Evolutionary conservation across 2,113 vertebrate genomes (phyloP), one percentile per base, ranked within the genome.

Genomic region (Halcyon senegalensis): DNA sequence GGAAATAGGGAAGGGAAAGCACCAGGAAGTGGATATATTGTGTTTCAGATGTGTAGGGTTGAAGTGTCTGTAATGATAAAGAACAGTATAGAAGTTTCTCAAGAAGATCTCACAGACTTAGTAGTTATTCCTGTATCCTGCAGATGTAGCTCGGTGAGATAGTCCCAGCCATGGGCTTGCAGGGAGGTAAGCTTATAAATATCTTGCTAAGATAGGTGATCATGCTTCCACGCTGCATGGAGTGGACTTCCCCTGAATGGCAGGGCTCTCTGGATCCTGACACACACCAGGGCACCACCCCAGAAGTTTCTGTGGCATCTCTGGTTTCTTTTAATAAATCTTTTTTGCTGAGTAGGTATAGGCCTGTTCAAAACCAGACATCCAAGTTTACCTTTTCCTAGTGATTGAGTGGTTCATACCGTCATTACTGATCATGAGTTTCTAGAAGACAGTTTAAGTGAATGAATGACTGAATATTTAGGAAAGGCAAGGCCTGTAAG

Each of bases 361-460:
- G 18, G 33, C 24, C 35, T 37, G 7, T 13, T 59, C 33, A 81
- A 66, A 89, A 56, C 5, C 5, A 66, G 27, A 48, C 28, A 44
- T 14, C 20, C 16, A 19, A 9, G 72, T 72, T 33, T 30, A 16
- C 5, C 2, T 63, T 50, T 21, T 44, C 37, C 24, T 27, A 24
- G 10, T 44, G 15, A 58, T 2, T 21, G 15, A 33, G 20, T 5
- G 6, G 8, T 35, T 80, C 20, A 7, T 5, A 9, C 16, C 8
- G 13, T 66, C n/a, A 70, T 51, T 30, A 27, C 30, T 63, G 33
- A 12, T 23, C n/a, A 15, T 0, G 0, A 30, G 33, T n/a, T 66
- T 88, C 79, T 39, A 68, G 31, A 83, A 25, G 21, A 66, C 2
- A 2, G 4, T n/a, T 84, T 81, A 3, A 1, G 28, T 59, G 58